These are phyloP conservation scores for Centrocercus urophasianus DNA, from an alignment of 2,113 vertebrate genomes.

Conservation along the genomic window DNA sequence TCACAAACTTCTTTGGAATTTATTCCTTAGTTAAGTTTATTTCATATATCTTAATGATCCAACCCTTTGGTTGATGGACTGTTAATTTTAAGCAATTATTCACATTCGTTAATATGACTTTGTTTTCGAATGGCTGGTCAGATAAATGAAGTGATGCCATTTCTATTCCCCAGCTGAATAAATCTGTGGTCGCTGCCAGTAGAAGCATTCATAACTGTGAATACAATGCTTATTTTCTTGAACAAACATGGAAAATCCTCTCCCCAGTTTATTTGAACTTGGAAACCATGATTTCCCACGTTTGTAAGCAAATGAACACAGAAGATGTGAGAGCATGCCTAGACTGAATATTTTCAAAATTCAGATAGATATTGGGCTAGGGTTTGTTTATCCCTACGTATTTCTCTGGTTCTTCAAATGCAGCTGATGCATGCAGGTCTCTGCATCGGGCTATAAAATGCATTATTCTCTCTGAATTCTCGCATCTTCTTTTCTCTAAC, in stretches of 20 bases:
- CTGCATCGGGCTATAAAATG: not conserved
- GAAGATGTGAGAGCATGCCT: not conserved
- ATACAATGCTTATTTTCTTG: not conserved
- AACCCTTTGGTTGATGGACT: not conserved
- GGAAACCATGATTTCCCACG: not conserved
- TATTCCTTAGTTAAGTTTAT: slow-evolving; percentile 47
- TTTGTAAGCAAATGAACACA: not conserved
- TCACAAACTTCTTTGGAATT: slow-evolving; percentile 19
- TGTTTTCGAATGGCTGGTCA: slow-evolving; percentile 30
- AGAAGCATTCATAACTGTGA: not conserved
- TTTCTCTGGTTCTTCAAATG: not conserved
- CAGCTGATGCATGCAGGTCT: not conserved
- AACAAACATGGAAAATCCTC: not conserved
- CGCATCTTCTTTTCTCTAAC: not conserved
- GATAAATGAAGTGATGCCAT: slow-evolving; percentile 20
- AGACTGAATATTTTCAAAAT: not conserved
- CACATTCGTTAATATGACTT: slow-evolving; percentile 3
- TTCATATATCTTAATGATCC: slow-evolving; percentile 31
- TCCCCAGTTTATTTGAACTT: not conserved
- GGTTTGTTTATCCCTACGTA: not conserved
- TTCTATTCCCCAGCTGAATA: slow-evolving; percentile 24
- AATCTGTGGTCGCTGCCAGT: not conserved
- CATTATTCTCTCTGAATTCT: not conserved
- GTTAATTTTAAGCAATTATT: slow-evolving; percentile 50
- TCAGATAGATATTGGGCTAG: not conserved